Conservation (phyloP, 2,888 invertebrate species). For the Chelonus formosanus region DNA sequence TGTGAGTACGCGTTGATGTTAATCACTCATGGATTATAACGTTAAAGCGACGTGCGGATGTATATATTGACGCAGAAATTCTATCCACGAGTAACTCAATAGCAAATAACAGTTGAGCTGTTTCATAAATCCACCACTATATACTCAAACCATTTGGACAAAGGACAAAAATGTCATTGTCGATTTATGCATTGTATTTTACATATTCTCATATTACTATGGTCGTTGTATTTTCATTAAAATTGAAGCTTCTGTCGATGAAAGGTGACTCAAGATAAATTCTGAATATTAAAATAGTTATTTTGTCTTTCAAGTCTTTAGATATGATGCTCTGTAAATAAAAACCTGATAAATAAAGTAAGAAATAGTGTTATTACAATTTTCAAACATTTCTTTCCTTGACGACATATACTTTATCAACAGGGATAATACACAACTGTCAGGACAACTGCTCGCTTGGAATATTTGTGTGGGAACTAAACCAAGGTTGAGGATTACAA, state of each 20-base stretch:
- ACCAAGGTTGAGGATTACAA: constrained; percentile 40
- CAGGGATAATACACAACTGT: constrained; percentile 45
- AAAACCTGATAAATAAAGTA: constrained; percentile 9
- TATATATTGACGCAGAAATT: constrained; percentile 29
- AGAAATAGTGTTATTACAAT: constrained; percentile 34
- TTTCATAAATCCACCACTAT: not conserved
- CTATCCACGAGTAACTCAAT: constrained; percentile 23
- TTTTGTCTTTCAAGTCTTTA: not conserved
- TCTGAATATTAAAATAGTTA: too few relatives aligned
- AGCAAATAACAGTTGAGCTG: constrained; percentile 9
- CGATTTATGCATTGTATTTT: too few relatives aligned
- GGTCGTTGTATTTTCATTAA: too few relatives aligned
- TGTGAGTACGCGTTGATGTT: constrained; percentile 16
- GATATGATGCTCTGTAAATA: not conserved
- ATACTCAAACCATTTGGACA: too few relatives aligned
- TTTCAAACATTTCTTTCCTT: constrained; percentile 37
- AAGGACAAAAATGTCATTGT: not conserved
- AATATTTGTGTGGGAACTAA: constrained; percentile 55
- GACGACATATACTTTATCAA: constrained; percentile 45
- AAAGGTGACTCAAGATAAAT: too few relatives aligned
- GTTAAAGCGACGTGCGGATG: not conserved
- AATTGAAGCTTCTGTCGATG: too few relatives aligned
- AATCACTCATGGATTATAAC: constrained; percentile 33
- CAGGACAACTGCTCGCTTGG: constrained; percentile 37
- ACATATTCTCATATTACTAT: too few relatives aligned